A percentile compares a stretch with the other conserved stretches of the same genome.
Conservation (phyloP, 1,140 invertebrate genomes). For the Oedothorax gibbosus region DNA sequence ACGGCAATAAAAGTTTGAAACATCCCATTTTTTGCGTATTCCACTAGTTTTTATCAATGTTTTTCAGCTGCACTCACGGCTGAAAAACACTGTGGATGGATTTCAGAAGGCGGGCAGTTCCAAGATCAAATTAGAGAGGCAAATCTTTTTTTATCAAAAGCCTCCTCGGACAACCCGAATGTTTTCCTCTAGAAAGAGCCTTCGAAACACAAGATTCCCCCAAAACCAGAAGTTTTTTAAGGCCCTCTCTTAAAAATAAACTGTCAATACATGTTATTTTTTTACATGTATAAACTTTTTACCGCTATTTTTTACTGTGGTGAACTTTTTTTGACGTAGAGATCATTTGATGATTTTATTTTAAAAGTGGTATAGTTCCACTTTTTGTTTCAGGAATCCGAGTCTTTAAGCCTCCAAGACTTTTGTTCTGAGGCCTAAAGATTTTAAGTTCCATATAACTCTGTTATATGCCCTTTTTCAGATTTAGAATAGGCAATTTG, state of each 20-base stretch:
- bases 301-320: background rate
- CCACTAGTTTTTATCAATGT: constrained; percentile 4
- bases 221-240: constrained; percentile 46
- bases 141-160: constrained; percentile 34
- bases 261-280: constrained; percentile 59
- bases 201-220: constrained; percentile 31
- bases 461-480: too few species aligned
- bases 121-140: constrained; percentile 33
- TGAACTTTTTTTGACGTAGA: constrained; percentile 25
- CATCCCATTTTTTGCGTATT: constrained; percentile 12
- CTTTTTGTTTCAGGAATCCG: too few species aligned
- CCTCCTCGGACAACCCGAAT: background rate
- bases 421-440: too few species aligned
- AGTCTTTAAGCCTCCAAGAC: too few species aligned
- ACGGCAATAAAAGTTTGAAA: constrained; percentile 52
- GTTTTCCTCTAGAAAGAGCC: constrained; percentile 25
- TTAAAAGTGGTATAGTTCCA: too few species aligned
- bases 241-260: constrained; percentile 41
- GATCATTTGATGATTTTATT: too few species aligned
- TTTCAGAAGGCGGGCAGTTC: constrained; percentile 29
- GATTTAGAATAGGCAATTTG: too few species aligned
- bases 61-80: background rate
- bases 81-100: constrained; percentile 14
- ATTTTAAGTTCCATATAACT: too few species aligned
- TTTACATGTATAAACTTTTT: constrained; percentile 47